A percentile compares a stretch with the other conserved stretches of the same genome.
Evolutionary conservation across 2,113 vertebrate species (phyloP).

Genomic region (Symphodus melops): DNA sequence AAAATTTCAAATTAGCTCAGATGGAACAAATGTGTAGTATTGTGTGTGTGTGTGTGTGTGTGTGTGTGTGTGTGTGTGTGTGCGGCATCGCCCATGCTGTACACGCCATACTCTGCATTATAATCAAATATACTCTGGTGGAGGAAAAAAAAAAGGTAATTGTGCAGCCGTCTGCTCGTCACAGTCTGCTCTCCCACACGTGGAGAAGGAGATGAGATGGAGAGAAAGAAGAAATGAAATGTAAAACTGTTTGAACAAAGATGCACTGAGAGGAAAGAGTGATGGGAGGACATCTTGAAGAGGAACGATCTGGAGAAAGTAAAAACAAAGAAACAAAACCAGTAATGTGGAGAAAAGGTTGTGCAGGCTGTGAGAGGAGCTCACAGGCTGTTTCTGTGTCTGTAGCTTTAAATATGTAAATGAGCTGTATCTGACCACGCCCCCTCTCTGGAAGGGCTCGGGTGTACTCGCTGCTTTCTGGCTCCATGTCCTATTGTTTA

Average conservation of each 20-base stretch:
- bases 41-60: too few species aligned
- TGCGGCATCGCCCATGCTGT: conserved; percentile 15
- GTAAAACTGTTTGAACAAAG: background rate
- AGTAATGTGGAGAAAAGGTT: too few species aligned
- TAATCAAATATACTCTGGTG: conserved; percentile 46
- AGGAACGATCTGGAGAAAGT: background rate
- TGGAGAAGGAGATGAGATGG: background rate
- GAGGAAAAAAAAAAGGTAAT: conserved; percentile 21
- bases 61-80: background rate
- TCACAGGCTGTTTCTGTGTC: too few species aligned
- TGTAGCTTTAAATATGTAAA: too few species aligned
- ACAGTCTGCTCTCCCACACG: background rate
- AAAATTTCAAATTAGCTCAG: conserved; percentile 25
- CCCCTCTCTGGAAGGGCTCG: too few species aligned
- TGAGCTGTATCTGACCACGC: too few species aligned
- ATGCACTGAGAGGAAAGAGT: background rate
- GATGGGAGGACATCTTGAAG: too few species aligned
- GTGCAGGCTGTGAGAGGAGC: too few species aligned
- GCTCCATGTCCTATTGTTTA: too few species aligned
- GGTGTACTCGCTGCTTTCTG: too few species aligned
- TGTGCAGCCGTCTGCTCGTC: background rate
- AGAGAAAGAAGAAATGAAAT: background rate
- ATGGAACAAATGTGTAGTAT: background rate
- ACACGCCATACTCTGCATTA: conserved; percentile 19
- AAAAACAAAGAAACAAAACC: too few species aligned